Conservation (phyloP, 2,113 vertebrate genomes). For the Porphyrio hochstetteri region DNA sequence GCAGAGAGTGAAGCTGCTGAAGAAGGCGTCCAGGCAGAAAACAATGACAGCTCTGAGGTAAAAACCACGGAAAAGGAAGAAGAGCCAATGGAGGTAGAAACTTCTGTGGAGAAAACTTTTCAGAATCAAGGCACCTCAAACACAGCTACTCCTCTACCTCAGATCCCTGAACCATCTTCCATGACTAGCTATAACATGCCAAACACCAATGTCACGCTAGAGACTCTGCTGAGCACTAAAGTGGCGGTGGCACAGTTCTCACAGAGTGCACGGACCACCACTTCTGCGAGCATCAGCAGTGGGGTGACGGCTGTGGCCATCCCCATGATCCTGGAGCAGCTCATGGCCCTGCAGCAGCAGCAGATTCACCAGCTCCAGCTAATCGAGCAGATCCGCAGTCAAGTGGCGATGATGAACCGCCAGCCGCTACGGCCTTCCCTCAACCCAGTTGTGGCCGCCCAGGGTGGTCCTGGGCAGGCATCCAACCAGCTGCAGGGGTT, state of each 20-base stretch:
- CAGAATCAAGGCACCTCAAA: conserved; percentile 78
- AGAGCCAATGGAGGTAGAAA: conserved; percentile 93
- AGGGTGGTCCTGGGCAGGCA: conserved; percentile 74
- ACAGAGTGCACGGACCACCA: conserved; percentile 79
- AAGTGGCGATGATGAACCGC: conserved; percentile 95
- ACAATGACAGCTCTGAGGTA: conserved; percentile 80
- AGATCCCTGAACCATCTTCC: conserved; percentile 80
- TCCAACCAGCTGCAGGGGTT: conserved; percentile 87
- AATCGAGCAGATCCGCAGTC: conserved; percentile 97
- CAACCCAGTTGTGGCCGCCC: conserved; percentile 72
- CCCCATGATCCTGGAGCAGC: conserved; percentile 96
- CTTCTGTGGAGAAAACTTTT: conserved; percentile 82
- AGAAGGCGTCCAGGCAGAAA: conserved; percentile 79
- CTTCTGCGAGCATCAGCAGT: conserved; percentile 44
- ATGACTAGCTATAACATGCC: conserved; percentile 87
- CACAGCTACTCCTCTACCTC: conserved; percentile 84
- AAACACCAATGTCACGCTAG: conserved; percentile 97
- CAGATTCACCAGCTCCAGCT: conserved; percentile 98
- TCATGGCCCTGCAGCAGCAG: conserved; percentile 96
- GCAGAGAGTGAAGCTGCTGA: conserved; percentile 91
- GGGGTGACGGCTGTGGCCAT: conserved; percentile 89
- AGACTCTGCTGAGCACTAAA: conserved; percentile 95
- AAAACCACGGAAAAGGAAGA: conserved; percentile 82
- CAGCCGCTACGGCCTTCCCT: conserved; percentile 82
- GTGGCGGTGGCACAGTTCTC: conserved; percentile 98